A percentile compares a stretch with the other conserved stretches of the same genome.
Conservation (phyloP, 2,888 invertebrate species). For the Muscina levida region DNA sequence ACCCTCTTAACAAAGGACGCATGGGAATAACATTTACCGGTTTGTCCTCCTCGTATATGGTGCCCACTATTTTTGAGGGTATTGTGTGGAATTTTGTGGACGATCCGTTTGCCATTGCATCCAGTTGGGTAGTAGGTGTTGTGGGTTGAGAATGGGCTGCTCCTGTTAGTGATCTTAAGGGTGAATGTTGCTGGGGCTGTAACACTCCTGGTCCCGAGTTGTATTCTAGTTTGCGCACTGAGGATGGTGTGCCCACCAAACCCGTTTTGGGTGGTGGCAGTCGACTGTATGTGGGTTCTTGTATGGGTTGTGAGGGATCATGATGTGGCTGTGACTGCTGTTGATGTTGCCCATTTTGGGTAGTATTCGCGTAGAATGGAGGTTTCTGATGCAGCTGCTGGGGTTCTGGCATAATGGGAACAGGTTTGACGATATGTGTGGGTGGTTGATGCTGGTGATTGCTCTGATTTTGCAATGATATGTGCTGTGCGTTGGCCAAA, state of each 20-base stretch:
- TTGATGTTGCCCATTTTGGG: constrained; percentile 55
- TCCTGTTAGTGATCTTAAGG: constrained; percentile 69
- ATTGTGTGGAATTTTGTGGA: constrained; percentile 80
- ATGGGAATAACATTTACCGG: constrained; percentile 86
- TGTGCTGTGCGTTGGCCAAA: constrained; percentile 49
- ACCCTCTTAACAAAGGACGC: constrained; percentile 91
- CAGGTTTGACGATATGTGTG: constrained; percentile 73
- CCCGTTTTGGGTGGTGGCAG: constrained; percentile 72
- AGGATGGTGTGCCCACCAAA: constrained; percentile 56
- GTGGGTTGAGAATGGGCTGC: constrained; percentile 60
- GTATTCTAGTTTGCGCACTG: constrained; percentile 84
- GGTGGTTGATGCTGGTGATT: constrained; percentile 60
- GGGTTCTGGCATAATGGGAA: constrained; percentile 60
- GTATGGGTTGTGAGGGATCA: constrained; percentile 42
- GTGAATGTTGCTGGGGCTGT: constrained; percentile 78
- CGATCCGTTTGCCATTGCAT: constrained; percentile 61
- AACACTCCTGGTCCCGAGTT: constrained; percentile 77
- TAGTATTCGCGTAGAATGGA: constrained; percentile 73
- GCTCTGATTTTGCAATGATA: constrained; percentile 50
- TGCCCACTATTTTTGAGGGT: constrained; percentile 77
- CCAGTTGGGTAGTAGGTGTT: constrained; percentile 49
- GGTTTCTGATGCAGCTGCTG: constrained; percentile 55
- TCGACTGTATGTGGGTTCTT: constrained; percentile 70
- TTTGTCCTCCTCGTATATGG: constrained; percentile 79
- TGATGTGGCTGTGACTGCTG: constrained; percentile 35